Base-by-base conservation (phyloP, 2,797 vertebrate genomes). In the Serranus cabrilla region DNA sequence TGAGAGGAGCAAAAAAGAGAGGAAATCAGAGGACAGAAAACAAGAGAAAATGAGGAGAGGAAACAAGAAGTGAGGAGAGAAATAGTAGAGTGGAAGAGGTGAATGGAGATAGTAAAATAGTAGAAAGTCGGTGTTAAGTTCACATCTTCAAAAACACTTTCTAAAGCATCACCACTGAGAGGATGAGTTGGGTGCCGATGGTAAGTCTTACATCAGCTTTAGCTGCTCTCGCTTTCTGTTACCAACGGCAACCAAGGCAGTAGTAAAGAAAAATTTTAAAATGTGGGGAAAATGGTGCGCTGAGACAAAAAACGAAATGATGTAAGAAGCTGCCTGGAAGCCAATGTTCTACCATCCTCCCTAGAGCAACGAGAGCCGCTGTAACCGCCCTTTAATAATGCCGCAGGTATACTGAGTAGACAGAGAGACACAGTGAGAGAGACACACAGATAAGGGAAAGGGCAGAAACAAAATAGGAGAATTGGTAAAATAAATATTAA, bases 141-240 rank as follows among this genome's bases (percentile, higher is more conserved):
- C 55, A 78, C 25, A 70, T 76, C 25, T 51, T 72, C 67, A 83
- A 83, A 75, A 71, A 69, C 11, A 13, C 13, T 66, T 74, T 85
- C 59, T 27, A 23, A 83, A 82, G 43, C 56, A 73, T 76, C 78
- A 66, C 73, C 58, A 70, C 74, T 66, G 59, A 79, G 74, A 87
- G 14, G 52, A 79, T 76, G 74, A 81, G 63, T 76, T 64, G 45
- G 80, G 74, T 67, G 74, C 76, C 71, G 45, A 77, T 90, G 39
- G 87, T 82, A 73, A 89, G 71, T 89, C 59, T 91, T 91, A 78
- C 90, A 90, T 92, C 90, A 92, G 82, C 66, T 81, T 64, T 52
- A 78, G 78, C 60, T 71, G 65, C 63, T 62, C 54, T 79, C 58
- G 37, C 60, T 82, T 80, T 82, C 79, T 5, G 54, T 86, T 83